These are phyloP conservation scores for Diadumene lineata DNA, from an alignment of 92 coral and sea anemone genomes.

Conservation along the genomic window DNA sequence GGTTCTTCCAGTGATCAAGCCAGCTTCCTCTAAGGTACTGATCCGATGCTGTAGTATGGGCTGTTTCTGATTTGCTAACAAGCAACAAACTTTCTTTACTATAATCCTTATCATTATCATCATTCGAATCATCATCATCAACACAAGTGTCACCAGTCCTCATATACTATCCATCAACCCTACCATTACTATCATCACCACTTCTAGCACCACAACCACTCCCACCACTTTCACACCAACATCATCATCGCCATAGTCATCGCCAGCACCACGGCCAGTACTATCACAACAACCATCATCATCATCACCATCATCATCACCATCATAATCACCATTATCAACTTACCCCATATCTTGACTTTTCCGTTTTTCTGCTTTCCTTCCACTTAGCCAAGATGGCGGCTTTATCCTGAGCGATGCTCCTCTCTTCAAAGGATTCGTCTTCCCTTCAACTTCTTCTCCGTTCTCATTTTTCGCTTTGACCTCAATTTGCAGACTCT, in stretches of 20 bases:
- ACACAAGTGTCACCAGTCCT: background rate
- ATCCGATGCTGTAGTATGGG: slow-evolving; percentile 63
- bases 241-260: background rate
- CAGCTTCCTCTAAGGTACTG: slow-evolving; percentile 94
- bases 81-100: background rate
- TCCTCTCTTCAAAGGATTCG: slow-evolving; percentile 8
- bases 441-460: slow-evolving; percentile 12
- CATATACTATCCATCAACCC: too few relatives aligned
- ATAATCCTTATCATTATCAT: background rate
- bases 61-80: slow-evolving; percentile 33
- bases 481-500: background rate
- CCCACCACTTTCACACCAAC: background rate
- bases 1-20: slow-evolving; percentile 91
- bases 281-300: background rate
- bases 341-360: slow-evolving; percentile 28
- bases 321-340: too few relatives aligned
- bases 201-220: background rate
- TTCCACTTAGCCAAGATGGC: slow-evolving; percentile 52
- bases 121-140: background rate
- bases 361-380: slow-evolving; percentile 37
- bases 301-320: background rate
- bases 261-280: background rate
- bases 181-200: background rate
- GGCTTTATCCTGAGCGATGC: slow-evolving; percentile 29
- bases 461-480: slow-evolving; percentile 14